Conservation (phyloP, 2,888 invertebrate species). For the Lithophane leautieri region DNA sequence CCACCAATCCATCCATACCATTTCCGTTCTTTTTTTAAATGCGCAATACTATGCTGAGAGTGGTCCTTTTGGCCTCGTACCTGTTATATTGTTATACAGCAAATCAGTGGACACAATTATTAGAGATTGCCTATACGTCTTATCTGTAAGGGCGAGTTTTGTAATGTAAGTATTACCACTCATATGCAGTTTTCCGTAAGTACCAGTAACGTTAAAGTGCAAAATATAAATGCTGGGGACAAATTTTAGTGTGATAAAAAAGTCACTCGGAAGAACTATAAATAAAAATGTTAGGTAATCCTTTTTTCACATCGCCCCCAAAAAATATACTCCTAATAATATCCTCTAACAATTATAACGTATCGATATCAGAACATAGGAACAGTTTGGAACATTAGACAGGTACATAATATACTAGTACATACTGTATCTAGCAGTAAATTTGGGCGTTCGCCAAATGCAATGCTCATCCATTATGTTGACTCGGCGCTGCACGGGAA, state of each 20-base stretch:
- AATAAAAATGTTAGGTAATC: neutral
- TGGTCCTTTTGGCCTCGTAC: neutral
- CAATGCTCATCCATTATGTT: slow-evolving; percentile 90
- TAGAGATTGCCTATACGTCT: neutral
- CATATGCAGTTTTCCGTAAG: too few species aligned
- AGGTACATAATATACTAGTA: slow-evolving; percentile 65
- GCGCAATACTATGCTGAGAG: neutral
- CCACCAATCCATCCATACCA: too few species aligned
- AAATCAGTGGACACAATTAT: neutral
- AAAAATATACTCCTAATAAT: neutral
- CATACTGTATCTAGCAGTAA: slow-evolving; percentile 86
- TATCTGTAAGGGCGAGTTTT: neutral
- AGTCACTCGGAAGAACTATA: neutral
- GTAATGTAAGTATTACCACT: too few species aligned
- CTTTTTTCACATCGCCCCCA: neutral
- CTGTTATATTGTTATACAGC: neutral
- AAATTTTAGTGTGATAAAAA: neutral
- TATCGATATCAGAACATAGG: slow-evolving; percentile 50
- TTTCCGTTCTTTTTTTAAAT: neutral
- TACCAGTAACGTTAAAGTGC: too few species aligned
- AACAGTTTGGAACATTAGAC: slow-evolving; percentile 63
- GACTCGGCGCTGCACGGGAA: slow-evolving; percentile 85
- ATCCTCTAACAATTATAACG: neutral
- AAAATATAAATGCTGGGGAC: neutral
- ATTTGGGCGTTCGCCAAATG: slow-evolving; percentile 90